Conservation (phyloP, 2,797 vertebrate species). For the Molossus molossus region DNA sequence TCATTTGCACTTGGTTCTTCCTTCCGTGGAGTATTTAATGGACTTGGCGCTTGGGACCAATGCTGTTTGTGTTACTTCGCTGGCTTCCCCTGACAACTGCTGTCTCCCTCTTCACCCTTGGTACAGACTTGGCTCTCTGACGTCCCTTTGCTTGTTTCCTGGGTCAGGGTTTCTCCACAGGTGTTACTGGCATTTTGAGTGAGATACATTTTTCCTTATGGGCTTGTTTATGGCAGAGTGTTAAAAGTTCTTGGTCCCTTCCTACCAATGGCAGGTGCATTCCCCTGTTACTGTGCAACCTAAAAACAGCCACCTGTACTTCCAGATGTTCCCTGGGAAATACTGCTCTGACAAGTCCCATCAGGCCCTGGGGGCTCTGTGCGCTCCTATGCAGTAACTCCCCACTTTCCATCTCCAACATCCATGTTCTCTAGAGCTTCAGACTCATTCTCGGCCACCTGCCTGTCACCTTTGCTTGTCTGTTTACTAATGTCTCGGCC, state of each 20-base stretch:
- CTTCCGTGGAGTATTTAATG: not conserved
- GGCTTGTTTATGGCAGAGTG: not conserved
- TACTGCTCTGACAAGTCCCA: not conserved
- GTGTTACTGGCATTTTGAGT: not conserved
- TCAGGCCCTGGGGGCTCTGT: too few species aligned
- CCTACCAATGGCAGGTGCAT: too few species aligned
- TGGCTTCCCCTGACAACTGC: not conserved
- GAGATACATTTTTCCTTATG: not conserved
- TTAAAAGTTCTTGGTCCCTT: not conserved
- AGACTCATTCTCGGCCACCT: not conserved
- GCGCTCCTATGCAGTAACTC: too few species aligned
- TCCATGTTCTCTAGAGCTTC: not conserved
- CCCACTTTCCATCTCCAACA: not conserved
- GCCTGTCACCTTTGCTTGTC: not conserved
- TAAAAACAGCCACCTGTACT: accelerated
- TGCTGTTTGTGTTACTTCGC: accelerated
- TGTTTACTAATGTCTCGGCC: not conserved
- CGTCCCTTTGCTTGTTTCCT: too few species aligned
- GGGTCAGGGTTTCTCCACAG: not conserved
- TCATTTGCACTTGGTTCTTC: too few species aligned
- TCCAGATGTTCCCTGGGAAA: not conserved
- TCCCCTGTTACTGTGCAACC: not conserved
- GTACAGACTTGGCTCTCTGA: not conserved
- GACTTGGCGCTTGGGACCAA: not conserved
- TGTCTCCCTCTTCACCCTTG: accelerated